Conservation (phyloP, 2,113 vertebrate species). For the Bungarus multicinctus region DNA sequence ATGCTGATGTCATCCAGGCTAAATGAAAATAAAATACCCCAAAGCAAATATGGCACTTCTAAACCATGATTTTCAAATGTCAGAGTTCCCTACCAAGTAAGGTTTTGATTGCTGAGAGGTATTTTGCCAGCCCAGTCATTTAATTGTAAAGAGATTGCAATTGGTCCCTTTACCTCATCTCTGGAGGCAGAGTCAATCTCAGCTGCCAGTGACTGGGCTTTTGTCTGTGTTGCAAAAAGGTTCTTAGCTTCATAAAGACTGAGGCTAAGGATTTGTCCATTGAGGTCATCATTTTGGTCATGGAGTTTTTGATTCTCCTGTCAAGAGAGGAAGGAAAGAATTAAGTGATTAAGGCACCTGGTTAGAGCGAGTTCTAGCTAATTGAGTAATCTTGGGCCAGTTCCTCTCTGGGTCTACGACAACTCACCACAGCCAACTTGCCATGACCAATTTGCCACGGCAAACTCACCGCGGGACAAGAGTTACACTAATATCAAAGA, state of each 20-base stretch:
- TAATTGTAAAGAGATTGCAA: too few relatives aligned
- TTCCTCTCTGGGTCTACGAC: neutral
- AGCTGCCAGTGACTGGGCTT: slow-evolving; percentile 94
- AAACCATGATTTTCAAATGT: neutral
- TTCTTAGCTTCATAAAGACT: slow-evolving; percentile 95
- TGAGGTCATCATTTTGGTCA: slow-evolving; percentile 96
- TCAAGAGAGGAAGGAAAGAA: neutral
- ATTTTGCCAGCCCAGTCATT: neutral
- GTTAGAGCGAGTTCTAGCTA: neutral
- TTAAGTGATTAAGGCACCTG: neutral
- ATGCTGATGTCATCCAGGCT: neutral
- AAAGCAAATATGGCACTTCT: neutral
- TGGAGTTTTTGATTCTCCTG: slow-evolving; percentile 94
- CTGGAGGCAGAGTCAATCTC: slow-evolving; percentile 95
- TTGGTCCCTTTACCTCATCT: slow-evolving; percentile 81
- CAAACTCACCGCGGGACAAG: too few relatives aligned
- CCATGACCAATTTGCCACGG: too few relatives aligned
- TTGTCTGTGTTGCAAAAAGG: slow-evolving; percentile 94
- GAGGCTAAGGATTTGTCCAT: slow-evolving; percentile 94
- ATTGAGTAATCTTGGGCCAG: neutral
- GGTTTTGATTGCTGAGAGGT: neutral
- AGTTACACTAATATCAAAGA: too few relatives aligned
- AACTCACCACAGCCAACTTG: too few relatives aligned
- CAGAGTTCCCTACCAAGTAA: neutral
- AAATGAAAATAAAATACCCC: neutral